These are phyloP conservation scores for Myzus persicae DNA, from an alignment of 1,140 invertebrate species.

Conservation along the genomic window DNA sequence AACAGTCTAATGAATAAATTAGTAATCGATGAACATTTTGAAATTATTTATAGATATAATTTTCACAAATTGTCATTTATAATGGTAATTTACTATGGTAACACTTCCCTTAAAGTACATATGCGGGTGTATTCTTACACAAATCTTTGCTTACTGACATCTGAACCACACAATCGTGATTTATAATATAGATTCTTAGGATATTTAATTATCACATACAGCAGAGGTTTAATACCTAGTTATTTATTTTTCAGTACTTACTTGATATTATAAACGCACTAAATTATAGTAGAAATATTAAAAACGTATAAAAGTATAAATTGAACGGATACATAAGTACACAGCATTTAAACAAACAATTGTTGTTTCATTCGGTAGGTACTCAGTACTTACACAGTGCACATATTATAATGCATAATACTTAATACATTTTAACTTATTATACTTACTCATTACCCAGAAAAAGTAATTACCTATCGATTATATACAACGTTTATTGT, in stretches of 20 bases:
- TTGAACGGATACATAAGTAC: not conserved
- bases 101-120: not conserved
- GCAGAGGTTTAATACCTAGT: not conserved
- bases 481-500: not conserved
- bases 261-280: not conserved
- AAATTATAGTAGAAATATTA: not conserved
- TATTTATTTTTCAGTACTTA: not conserved
- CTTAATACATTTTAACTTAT: not conserved
- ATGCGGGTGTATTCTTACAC: not conserved
- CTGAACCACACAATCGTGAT: not conserved
- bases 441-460: not conserved
- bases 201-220: not conserved
- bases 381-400: not conserved
- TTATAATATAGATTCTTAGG: not conserved
- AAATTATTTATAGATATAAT: not conserved
- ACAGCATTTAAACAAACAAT: not conserved
- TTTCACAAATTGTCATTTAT: slow-evolving; percentile 6
- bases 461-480: too few species aligned
- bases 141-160: not conserved
- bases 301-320: not conserved
- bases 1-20: not conserved
- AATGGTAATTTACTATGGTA: not conserved
- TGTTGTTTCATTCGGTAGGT: not conserved
- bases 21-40: slow-evolving; percentile 1
- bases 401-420: not conserved